phyloP scores from a whole-genome alignment of 2,888 invertebrate species.

The Gymnocheta viridis region DNA sequence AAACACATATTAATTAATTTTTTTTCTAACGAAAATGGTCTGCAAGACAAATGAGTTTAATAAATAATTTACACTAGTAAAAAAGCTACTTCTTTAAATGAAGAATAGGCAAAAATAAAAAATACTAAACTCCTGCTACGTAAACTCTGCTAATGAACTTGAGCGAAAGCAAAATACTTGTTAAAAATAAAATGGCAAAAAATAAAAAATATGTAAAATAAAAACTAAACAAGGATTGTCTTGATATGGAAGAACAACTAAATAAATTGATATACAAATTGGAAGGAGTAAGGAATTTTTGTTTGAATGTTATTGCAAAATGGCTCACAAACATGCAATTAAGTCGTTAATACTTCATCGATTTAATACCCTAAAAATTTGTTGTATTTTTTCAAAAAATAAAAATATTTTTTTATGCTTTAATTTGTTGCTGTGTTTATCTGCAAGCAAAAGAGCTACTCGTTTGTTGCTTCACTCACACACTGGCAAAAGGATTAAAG shows the following conservation, averaged over 20 bases:
- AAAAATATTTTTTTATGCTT: slow-evolving; percentile 11
- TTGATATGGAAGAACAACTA: slow-evolving; percentile 17
- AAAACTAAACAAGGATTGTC: slow-evolving; percentile 26
- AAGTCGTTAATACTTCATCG: slow-evolving; percentile 82
- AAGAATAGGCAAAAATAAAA: neutral
- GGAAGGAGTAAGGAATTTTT: slow-evolving; percentile 38
- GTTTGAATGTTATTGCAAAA: slow-evolving; percentile 73
- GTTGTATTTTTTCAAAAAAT: slow-evolving; percentile 26
- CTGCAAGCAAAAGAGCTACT: slow-evolving; percentile 18
- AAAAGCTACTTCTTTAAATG: neutral
- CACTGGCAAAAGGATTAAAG: slow-evolving; percentile 76
- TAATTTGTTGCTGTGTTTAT: slow-evolving; percentile 14
- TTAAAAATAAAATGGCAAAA: slow-evolving; percentile 19
- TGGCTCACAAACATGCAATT: slow-evolving; percentile 81
- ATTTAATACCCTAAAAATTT: slow-evolving; percentile 76
- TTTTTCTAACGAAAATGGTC: neutral
- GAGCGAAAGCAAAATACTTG: slow-evolving; percentile 54
- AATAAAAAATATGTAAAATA: slow-evolving; percentile 2
- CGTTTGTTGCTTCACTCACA: slow-evolving; percentile 8
- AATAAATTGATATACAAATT: neutral
- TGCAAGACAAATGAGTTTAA: neutral
- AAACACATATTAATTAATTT: neutral
- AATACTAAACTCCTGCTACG: neutral
- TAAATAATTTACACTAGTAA: slow-evolving; percentile 7
- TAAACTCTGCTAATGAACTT: slow-evolving; percentile 65